Evolutionary conservation across 2,888 invertebrate species (phyloP), one percentile per base, ranked within the genome.

Genomic region (Volucella bombylans): DNA sequence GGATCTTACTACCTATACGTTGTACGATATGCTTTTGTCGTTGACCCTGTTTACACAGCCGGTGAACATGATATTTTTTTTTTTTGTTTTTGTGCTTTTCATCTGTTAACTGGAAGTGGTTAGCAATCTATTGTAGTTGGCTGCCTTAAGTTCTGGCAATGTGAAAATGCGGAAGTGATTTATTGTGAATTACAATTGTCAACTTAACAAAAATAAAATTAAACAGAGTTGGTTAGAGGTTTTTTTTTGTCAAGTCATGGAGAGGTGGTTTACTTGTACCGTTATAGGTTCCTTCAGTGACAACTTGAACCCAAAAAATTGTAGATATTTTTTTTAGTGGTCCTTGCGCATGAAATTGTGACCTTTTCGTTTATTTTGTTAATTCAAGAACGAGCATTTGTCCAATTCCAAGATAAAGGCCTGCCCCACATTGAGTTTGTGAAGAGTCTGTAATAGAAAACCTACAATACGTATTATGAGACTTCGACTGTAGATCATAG

Each of bases 161-260:
- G 80, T 80, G 73, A 83, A 80, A 74, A 76, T 64, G 59, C 39
- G 43, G 61, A 69, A 69, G 73, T 74, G 79, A 79, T 83, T 79
- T 83, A 83, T 83, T 74, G 73, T 83, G 82, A 79, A 79, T 74
- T 74, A 69, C 64, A 49, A 43, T 73, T 68, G 61, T 59, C 41
- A 47, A 18, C 54, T 41, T 54, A 39, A 18, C 18, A 18, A 14
- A 41, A 41, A 41, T 41, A 14, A 23, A 3, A 23, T 23, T 31
- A 6, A 31, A 31, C 4, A 6, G 31, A 31, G 31, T 31, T 31
- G 45, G 45, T 11, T 45, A n/a, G 11, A 45, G 45, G 45, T 45
- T 45, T 0, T 45, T 45, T 45, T 45, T 31, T 31, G 4, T 31
- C 1, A 31, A 31, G 6, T 31, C 6, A 6, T 31, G 1, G 31